A percentile compares a stretch with the other conserved stretches of the same genome.
Evolutionary conservation across 2,888 invertebrate genomes (phyloP).

Genomic region (Eudasyphora cyanicolor): DNA sequence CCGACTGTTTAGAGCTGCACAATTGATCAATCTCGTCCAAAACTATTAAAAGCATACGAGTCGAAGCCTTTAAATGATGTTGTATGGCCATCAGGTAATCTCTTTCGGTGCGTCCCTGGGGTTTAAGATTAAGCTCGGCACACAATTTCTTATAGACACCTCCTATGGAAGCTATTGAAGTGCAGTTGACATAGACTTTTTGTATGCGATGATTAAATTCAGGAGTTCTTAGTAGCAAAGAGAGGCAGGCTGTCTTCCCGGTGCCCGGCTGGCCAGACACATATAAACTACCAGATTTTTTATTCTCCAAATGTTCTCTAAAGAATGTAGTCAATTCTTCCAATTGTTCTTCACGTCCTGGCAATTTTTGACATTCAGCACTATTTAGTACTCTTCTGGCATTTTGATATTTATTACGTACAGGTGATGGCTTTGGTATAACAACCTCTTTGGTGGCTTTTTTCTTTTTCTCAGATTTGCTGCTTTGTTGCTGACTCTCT

Average conservation of each 20-base stretch:
- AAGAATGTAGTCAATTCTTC: conserved; percentile 86
- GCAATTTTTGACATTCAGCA: conserved; percentile 81
- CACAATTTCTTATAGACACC: conserved; percentile 90
- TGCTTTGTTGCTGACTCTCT: background rate
- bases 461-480: background rate
- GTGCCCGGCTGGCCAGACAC: conserved; percentile 98
- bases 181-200: conserved; percentile 89
- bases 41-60: conserved; percentile 88
- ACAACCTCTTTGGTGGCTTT: background rate
- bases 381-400: conserved; percentile 78
- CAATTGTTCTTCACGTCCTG: conserved; percentile 91
- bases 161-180: conserved; percentile 90
- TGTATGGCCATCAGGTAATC: conserved; percentile 86
- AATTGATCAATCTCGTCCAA: conserved; percentile 98
- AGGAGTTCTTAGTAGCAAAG: conserved; percentile 85
- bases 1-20: conserved; percentile 88
- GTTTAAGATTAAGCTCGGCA: conserved; percentile 85
- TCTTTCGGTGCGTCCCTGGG: conserved; percentile 83
- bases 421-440: conserved; percentile 49
- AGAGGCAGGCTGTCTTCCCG: conserved; percentile 93
- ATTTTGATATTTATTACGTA: conserved; percentile 78
- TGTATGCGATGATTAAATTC: conserved; percentile 81
- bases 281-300: conserved; percentile 91
- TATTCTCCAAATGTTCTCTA: conserved; percentile 83
- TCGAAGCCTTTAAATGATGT: conserved; percentile 84